Conservation (phyloP, 2,888 invertebrate genomes). For the Drosophila greeni region DNA sequence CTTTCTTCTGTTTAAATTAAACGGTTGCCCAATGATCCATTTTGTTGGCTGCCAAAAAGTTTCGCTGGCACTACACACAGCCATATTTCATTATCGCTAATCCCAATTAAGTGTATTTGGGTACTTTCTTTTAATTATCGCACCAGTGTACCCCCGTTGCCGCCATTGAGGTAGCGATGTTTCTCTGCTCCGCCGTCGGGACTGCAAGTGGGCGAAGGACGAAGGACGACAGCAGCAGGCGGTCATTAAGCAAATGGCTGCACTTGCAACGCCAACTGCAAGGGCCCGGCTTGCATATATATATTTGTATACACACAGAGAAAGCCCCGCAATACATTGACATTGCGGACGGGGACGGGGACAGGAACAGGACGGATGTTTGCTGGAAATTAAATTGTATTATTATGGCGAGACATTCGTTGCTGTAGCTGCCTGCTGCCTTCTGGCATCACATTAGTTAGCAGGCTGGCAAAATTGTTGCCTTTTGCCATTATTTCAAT, state of each 20-base stretch:
- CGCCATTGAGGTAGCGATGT: slow-evolving; percentile 44
- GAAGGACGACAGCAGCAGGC: slow-evolving; percentile 54
- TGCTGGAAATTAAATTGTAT: slow-evolving; percentile 74
- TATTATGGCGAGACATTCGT: slow-evolving; percentile 74
- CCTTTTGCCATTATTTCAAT: slow-evolving; percentile 70
- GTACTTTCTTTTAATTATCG: slow-evolving; percentile 48
- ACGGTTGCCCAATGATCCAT: not conserved
- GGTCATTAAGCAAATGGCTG: slow-evolving; percentile 73
- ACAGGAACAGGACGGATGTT: slow-evolving; percentile 60
- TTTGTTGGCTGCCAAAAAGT: slow-evolving; percentile 26
- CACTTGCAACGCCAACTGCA: slow-evolving; percentile 63
- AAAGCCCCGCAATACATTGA: slow-evolving; percentile 52
- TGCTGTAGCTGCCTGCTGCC: slow-evolving; percentile 55
- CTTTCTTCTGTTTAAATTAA: not conserved
- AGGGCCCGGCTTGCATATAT: slow-evolving; percentile 32
- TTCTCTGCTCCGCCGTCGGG: slow-evolving; percentile 28
- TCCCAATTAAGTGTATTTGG: slow-evolving; percentile 43
- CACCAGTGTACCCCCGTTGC: slow-evolving; percentile 29
- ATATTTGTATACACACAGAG: slow-evolving; percentile 16
- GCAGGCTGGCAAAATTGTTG: slow-evolving; percentile 63
- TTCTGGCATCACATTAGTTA: slow-evolving; percentile 70
- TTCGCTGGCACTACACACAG: slow-evolving; percentile 19
- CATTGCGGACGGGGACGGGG: slow-evolving; percentile 36
- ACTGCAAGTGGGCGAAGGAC: slow-evolving; percentile 13
- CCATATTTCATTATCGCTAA: slow-evolving; percentile 35